phyloP scores from a whole-genome alignment of 2,113 vertebrate genomes.

The Hemiprocne comata region DNA sequence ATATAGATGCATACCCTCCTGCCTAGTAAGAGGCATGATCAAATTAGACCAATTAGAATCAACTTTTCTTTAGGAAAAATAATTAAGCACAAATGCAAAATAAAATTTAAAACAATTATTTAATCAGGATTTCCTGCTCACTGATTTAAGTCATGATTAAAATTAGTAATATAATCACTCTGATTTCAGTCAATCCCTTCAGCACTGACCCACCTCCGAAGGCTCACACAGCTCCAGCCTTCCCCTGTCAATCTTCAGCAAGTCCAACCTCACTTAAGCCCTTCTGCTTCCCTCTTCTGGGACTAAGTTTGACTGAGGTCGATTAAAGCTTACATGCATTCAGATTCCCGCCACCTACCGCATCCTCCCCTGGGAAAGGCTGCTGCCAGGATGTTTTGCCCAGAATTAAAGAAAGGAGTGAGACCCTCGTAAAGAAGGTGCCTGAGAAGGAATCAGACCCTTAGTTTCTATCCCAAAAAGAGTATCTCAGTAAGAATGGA shows the following conservation, averaged over 20 bases:
- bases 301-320: neutral
- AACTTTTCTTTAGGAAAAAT: conserved; percentile 69
- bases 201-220: neutral
- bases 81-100: conserved; percentile 67
- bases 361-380: neutral
- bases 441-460: neutral
- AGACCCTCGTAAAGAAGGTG: neutral
- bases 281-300: neutral
- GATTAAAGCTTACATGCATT: neutral
- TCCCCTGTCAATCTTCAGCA: neutral
- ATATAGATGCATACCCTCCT: neutral
- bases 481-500: neutral
- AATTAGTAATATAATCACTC: conserved; percentile 46
- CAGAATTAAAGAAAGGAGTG: neutral
- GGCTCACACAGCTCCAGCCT: neutral
- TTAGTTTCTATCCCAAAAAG: neutral
- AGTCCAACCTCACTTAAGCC: neutral
- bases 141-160: conserved; percentile 66
- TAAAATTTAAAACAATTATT: conserved; percentile 69
- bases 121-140: conserved; percentile 67
- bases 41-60: conserved; percentile 66
- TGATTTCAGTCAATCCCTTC: conserved; percentile 24
- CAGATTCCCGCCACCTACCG: neutral
- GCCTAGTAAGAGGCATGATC: conserved; percentile 19
- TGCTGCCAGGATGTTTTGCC: neutral